Percentiles rank a stretch among this genome's conserved stretches.
These are phyloP conservation scores for Phragmatobia fuliginosa DNA, from an alignment of 2,888 invertebrate genomes.

Conservation along the genomic window DNA sequence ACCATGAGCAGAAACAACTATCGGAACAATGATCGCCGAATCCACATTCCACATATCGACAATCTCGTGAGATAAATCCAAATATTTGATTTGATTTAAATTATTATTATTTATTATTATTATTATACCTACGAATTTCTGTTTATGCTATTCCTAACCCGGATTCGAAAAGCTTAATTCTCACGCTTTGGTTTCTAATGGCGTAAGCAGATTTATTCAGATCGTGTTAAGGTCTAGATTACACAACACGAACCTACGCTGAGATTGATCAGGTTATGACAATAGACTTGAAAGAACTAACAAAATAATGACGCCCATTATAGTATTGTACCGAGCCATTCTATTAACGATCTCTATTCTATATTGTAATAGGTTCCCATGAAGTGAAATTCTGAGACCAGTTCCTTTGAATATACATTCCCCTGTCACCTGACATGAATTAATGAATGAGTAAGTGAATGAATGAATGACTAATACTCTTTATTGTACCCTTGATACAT, in stretches of 20 bases:
- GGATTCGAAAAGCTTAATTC: slow-evolving; percentile 9
- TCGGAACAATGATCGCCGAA: too few relatives aligned
- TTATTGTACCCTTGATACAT: background rate
- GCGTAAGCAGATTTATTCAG: slow-evolving; percentile 22
- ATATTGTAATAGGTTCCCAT: slow-evolving; percentile 8
- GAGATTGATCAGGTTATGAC: slow-evolving; percentile 14
- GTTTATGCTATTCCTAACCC: background rate
- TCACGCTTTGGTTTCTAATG: slow-evolving; percentile 17
- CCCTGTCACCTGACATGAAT: background rate
- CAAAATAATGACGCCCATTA: slow-evolving; percentile 11
- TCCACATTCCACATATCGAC: too few relatives aligned
- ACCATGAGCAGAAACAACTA: too few relatives aligned
- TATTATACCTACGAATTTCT: too few relatives aligned
- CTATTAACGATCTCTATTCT: background rate
- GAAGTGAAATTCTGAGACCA: slow-evolving; percentile 1
- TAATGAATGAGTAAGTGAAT: background rate
- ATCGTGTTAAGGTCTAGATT: slow-evolving; percentile 20
- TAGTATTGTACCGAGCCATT: background rate
- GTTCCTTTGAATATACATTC: background rate
- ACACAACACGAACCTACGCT: slow-evolving; percentile 16
- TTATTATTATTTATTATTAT: too few relatives aligned
- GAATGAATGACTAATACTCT: background rate
- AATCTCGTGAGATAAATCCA: too few relatives aligned
- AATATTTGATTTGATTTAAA: too few relatives aligned
- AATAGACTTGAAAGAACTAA: slow-evolving; percentile 16